Evolutionary conservation across 2,113 vertebrate species (phyloP), one percentile per base, ranked within the genome.

Genomic region (Lepidothrix coronata): DNA sequence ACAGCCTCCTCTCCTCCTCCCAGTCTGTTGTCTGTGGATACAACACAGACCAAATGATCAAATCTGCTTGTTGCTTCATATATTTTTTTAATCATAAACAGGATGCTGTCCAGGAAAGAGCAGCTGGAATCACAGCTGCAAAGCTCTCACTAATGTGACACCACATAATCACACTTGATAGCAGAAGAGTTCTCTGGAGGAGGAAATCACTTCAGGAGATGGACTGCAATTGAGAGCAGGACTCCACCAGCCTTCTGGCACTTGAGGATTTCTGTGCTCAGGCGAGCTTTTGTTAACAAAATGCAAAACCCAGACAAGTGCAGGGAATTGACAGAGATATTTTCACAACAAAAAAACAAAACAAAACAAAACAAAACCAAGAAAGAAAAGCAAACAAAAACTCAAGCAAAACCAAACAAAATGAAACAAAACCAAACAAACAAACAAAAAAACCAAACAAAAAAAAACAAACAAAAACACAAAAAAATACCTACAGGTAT

Each of bases 41-140:
- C 5, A 12, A 23, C 55, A 49, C 0, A 2, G 30, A 72, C 49
- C 44, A 76, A 91, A 23, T 33, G 43, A 96, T 82, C 73, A 80
- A 73, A 80, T 61, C 68, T 52, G 21, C 51, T 63, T 85, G 43
- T 62, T 66, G 74, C 87, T 95, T 58, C 75, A 67, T 83, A 8
- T 41, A 49, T 75, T 51, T 49, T 51, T 90, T 78, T 61, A 79
- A 90, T 93, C 63, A 59, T 71, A 74, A 71, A 52, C 59, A 91
- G 78, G 79, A 74, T 62, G 37, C 39, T 73, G 82, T 66, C 88
- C 88, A 84, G 82, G 55, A 88, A 95, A 37, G 85, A 94, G 83
- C 93, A 97, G 85, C 94, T 96, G 93, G 85, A 94, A 88, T 43
- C 93, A 73, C 96, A 96, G 95, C 94, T 97, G 91, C 95, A 96